Evolutionary conservation across 2,113 vertebrate species (phyloP), one percentile per base, ranked within the genome.

Genomic region (Ageneiosus marmoratus): DNA sequence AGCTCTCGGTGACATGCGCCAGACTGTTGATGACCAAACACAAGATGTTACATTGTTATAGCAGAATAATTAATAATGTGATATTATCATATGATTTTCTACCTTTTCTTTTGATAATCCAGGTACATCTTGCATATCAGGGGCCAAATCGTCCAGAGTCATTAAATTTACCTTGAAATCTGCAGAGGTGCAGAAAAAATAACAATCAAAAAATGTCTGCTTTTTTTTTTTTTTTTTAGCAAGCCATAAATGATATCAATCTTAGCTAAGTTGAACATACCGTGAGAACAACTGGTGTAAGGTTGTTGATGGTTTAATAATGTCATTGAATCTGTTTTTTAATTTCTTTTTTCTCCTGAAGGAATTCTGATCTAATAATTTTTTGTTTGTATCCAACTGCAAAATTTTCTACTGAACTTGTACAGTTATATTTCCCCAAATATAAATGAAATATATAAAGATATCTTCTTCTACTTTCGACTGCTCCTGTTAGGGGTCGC

Each of bases 91-190:
- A 24, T 34, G 11, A 62, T 60, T 20, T 24, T 46, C 27, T 84
- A 87, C 92, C 89, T 90, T 48, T 32, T 88, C 46, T 82, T 76
- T 44, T 2, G 32, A 29, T 44, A 86, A 87, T 34, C 81, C 82
- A 29, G 67, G 44, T 58, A 88, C 50, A 51, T 69, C 84, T 34
- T 76, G 6, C 22, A 32, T 4, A 60, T 80, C 83, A 32, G 94
- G 91, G 10, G 67, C 89, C 79, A 98, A 73, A 46, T 97, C 95
- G 18, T 97, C 96, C 15, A 99, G 88, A 32, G 94, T 95, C 89
- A 96, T 88, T 69, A 98, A 69, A 27, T 97, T 97, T 22, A 93
- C 74, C 83, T 91, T 92, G 86, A 97, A 97, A 44, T 93, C 97
- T 97, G 88, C 27, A 86, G 77, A 50, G 9, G 29, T 29, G 70